Evolutionary conservation across 2,888 invertebrate genomes (phyloP), one percentile per base, ranked within the genome.

Genomic region (Nasonia oneida): DNA sequence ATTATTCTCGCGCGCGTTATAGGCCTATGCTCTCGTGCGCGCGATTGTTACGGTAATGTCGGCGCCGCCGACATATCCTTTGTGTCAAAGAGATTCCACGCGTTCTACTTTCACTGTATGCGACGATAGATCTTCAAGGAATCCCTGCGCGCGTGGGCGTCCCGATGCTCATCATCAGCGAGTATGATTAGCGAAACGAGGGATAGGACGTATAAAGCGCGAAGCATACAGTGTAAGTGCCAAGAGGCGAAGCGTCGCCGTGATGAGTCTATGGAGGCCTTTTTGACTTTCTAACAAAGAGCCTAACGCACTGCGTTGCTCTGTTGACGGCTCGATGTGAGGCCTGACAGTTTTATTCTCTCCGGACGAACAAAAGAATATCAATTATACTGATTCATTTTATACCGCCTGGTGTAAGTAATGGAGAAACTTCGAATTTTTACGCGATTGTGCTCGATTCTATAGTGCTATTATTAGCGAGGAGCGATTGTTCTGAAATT

Each of bases 91-190:
- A 85, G 81, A 77, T 83, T 71, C 70, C 78, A 83, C 78, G 78
- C 89, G 88, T 90, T 89, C 89, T 88, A 90, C 90, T 90, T 90
- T 90, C 90, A 89, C 89, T 87, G 18, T 57, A 76, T 86, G 80
- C 84, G 78, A 78, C 84, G 78, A 78, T 71, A 67, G 80, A 84
- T 84, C 76, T 75, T 79, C 71, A 37, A 80, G 39, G 67, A 80
- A 74, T 81, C 61, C 37, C n/a, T 18, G 47, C 39, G n/a, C 47
- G 83, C 79, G 86, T 86, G 50, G 83, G 86, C 33, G 78, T 33
- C 37, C 2, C 18, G 79, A 23, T 42, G 33, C 33, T 33, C 42
- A 61, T 61, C 85, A 80, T 61, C 85, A 80, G 53, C 67, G 18
- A 23, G 23, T 15, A 37, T 37, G 67, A 85, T 85, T 82, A 85